Conservation (phyloP, 2,113 vertebrate species). For the Grammomys dolichurus region DNA sequence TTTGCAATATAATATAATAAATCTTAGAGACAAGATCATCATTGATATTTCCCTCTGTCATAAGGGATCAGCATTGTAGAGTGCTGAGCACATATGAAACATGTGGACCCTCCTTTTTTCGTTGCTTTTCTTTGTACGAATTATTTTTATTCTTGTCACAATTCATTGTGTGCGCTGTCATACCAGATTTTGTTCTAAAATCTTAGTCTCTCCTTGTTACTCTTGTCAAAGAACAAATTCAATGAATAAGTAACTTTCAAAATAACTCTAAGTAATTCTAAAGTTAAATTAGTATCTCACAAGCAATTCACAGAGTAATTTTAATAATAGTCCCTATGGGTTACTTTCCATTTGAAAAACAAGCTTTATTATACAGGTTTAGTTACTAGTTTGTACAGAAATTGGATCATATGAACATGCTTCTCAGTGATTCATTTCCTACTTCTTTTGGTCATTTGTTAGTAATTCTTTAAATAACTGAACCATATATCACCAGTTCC, state of each 20-base stretch:
- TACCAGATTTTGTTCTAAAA: background rate
- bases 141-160: background rate
- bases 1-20: background rate
- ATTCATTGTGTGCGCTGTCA: background rate
- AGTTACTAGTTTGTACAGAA: background rate
- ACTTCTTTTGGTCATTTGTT: background rate
- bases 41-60: background rate
- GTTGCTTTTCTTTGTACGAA: background rate
- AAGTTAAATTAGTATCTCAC: background rate
- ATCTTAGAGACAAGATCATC: background rate
- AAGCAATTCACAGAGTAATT: background rate
- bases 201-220: background rate
- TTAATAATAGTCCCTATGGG: background rate
- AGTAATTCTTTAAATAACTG: background rate
- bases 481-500: background rate
- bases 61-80: background rate
- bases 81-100: background rate
- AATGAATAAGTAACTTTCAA: background rate
- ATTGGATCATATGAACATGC: background rate
- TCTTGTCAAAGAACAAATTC: background rate
- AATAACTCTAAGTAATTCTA: background rate
- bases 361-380: background rate
- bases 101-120: background rate
- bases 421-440: background rate
- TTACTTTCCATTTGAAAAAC: background rate